Base-by-base conservation (phyloP, 2,113 vertebrate genomes). In the Rhegmatorhina hoffmannsi region DNA sequence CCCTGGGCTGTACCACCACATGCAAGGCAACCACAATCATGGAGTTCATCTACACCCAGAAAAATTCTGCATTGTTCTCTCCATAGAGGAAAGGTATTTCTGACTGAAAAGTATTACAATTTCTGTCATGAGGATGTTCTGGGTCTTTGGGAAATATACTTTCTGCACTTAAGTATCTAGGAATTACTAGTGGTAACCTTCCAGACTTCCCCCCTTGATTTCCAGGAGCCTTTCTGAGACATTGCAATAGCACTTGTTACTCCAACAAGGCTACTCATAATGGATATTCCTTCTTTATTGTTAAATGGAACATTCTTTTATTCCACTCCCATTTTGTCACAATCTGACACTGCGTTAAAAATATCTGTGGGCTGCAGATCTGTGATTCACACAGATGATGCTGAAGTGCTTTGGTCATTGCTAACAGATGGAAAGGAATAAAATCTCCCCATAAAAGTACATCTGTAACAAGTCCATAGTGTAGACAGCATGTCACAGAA, bases 1-100 rank as follows among this genome's bases (percentile, higher is more conserved):
- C 16, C 12, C 24, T 4, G 2, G 15, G 50, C 31, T 36, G 46
- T 31, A 66, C 5, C 12, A 23, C 34, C 2, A 0, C 0, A 1
- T 15, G 25, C 4, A 4, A 85, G 29, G 33, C 20, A 72, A 78
- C 28, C 0, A 2, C 11, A 8, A 26, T n/a, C 38, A 20, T 14
- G 23, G 44, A 56, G 6, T 0, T 40, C 47, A 52, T 11, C 38
- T 21, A 18, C 88, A 15, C 31, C 7, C 2, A 52, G 29, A 8
- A 68, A 33, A 85, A 64, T 26, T 26, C 43, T 7, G 11, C 16
- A 12, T 17, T 82, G 63, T 69, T 43, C 11, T 46, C 40, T 55
- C 56, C 2, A 1, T 3, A 46, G 29, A 38, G 16, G 5, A 64
- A 8, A 78, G 18, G 15, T 50, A 20, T 11, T 79, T 68, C 31